Percentiles rank a stretch among this genome's conserved stretches.
These are phyloP conservation scores for Erithacus rubecula DNA, from an alignment of 2,797 vertebrate species.

Conservation along the genomic window DNA sequence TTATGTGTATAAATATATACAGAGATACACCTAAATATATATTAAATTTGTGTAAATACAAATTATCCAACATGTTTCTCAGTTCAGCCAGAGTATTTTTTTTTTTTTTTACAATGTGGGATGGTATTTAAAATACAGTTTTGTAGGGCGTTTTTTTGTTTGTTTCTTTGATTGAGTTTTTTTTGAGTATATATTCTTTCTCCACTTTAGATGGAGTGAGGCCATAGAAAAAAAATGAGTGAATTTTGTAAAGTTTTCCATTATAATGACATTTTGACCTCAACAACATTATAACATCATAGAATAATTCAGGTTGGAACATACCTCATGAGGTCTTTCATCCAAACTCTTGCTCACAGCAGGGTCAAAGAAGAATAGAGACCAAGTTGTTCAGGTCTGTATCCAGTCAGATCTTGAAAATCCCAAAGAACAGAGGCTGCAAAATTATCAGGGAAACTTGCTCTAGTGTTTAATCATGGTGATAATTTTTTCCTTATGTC, in stretches of 20 bases:
- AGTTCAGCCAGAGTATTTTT: neutral
- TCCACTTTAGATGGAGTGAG: neutral
- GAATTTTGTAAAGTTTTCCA: neutral
- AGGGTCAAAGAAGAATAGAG: neutral
- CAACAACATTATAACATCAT: neutral
- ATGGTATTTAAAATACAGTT: neutral
- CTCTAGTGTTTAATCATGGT: neutral
- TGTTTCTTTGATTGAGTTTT: neutral
- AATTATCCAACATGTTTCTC: neutral
- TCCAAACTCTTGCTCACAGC: neutral
- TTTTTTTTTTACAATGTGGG: neutral
- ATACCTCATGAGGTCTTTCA: neutral
- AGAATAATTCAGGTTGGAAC: neutral
- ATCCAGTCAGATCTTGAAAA: neutral
- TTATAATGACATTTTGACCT: neutral
- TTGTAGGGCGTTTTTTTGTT: neutral
- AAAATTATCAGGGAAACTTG: rapidly evolving
- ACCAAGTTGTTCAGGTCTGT: neutral
- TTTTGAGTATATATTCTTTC: neutral
- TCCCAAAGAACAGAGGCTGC: neutral
- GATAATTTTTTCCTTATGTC: neutral
- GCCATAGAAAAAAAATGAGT: neutral
- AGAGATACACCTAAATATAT: neutral
- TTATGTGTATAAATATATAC: rapidly evolving
- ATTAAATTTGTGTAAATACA: neutral